Evolutionary conservation across 2,797 vertebrate species (phyloP).

Genomic region (Emys orbicularis): DNA sequence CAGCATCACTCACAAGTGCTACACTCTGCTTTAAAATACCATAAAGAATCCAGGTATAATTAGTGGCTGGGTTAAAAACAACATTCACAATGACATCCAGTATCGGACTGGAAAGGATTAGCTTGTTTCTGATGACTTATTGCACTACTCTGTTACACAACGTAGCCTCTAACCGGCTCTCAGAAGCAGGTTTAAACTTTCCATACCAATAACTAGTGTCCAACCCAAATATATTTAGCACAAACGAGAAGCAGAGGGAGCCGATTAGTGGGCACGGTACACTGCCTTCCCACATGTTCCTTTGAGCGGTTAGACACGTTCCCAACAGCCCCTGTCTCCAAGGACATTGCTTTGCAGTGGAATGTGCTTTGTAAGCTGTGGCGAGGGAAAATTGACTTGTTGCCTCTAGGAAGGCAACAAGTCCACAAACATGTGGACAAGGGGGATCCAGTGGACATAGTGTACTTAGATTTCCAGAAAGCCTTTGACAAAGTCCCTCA

Average conservation of each 20-base stretch:
- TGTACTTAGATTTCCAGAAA: no score
- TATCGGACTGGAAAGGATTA: background rate
- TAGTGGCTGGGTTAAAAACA: background rate
- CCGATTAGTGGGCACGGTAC: background rate
- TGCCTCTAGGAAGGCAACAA: background rate
- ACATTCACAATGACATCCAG: background rate
- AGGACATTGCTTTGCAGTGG: background rate
- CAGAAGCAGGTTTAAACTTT: background rate
- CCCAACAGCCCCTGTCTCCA: background rate
- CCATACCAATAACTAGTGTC: background rate
- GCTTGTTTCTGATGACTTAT: background rate
- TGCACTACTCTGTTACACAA: background rate
- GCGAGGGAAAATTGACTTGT: background rate
- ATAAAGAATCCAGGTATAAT: background rate
- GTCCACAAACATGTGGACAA: no score
- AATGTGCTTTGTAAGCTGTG: background rate
- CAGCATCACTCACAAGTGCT: background rate
- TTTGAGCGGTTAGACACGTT: background rate
- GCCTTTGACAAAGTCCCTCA: no score
- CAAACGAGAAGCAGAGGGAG: background rate
- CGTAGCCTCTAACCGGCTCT: background rate
- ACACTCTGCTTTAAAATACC: background rate
- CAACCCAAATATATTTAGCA: background rate
- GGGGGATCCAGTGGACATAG: no score
- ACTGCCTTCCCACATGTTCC: background rate